These are phyloP conservation scores for Drosophila parvula DNA, from an alignment of 1,140 invertebrate genomes.

Conservation along the genomic window DNA sequence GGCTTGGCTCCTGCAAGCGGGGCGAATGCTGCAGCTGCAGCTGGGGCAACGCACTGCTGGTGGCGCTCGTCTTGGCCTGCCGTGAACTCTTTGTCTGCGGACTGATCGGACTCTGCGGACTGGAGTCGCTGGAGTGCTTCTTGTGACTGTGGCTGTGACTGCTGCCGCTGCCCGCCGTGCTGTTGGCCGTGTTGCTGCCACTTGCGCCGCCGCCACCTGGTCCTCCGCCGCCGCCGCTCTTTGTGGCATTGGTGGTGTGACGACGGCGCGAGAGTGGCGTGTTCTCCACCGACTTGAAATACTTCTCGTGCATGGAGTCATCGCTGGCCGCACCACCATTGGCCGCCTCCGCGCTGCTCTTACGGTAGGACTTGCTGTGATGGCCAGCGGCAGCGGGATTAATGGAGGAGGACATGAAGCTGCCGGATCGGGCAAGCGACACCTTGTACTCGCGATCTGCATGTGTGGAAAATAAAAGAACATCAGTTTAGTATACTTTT, in stretches of 20 bases:
- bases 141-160: conserved; percentile 69
- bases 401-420: conserved; percentile 88
- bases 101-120: conserved; percentile 83
- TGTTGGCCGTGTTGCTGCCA: conserved; percentile 74
- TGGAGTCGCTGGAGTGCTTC: conserved; percentile 83
- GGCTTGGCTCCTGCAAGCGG: conserved; percentile 62
- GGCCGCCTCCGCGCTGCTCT: conserved; percentile 84
- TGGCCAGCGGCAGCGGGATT: conserved; percentile 83
- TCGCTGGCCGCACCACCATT: conserved; percentile 86
- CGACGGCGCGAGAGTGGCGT: conserved; percentile 86
- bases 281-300: conserved; percentile 88
- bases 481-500: too few relatives aligned
- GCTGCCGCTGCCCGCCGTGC: conserved; percentile 71
- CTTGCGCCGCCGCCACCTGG: conserved; percentile 46
- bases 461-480: neutral
- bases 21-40: conserved; percentile 61
- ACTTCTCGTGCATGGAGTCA: conserved; percentile 93
- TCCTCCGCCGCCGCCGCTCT: conserved; percentile 46
- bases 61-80: conserved; percentile 71
- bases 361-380: conserved; percentile 79
- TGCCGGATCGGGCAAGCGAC: conserved; percentile 88
- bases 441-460: conserved; percentile 82
- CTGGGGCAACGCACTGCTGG: conserved; percentile 66
- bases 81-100: conserved; percentile 76
- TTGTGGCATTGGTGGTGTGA: conserved; percentile 75